Evolutionary conservation across 2,797 vertebrate species (phyloP), one percentile per base, ranked within the genome.

Genomic region (Sternotherus odoratus): DNA sequence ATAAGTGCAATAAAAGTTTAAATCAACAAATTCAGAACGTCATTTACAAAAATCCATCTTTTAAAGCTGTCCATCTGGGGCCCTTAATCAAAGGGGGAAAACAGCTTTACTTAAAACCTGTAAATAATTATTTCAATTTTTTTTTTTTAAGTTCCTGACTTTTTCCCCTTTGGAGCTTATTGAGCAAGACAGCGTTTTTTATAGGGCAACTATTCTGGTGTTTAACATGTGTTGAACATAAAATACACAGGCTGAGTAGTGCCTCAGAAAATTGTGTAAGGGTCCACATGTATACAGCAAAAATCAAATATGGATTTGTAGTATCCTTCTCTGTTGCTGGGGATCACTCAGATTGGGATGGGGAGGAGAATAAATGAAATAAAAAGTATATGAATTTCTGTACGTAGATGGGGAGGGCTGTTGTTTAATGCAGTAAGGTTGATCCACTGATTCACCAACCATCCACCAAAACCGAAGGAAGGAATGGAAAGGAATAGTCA

Each of bases 211-310:
- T 87, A 87, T 93, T 77, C 49, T 78, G 39, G 39, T 57, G 54
- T 88, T 95, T 92, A 95, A 96, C 83, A 93, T 87, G 81, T 96
- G 92, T 84, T 95, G 80, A 91, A 92, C 84, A 95, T 91, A 83
- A 79, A 96, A 93, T 11, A 63, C 88, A 39, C 46, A 94, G 75
- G 82, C 5, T 46, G 77, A 88, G 46, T 91, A 95, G 83, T 85
- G 94, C 79, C 74, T 48, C 82, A 91, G 87, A 93, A 93, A 95
- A 95, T 92, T 1, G 83, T 82, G 7, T 95, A 79, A 91, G 85
- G 69, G 50, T 77, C 91, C 54, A 80, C 91, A 92, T 26, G 28
- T 8, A 75, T 56, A 50, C 79, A 77, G 26, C 56, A 69, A 93
- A 60, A 95, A 93, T 89, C 88, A 91, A 56, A 90, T 60, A 4